phyloP scores from a whole-genome alignment of 2,888 invertebrate species.

The Leucophenga montana region DNA sequence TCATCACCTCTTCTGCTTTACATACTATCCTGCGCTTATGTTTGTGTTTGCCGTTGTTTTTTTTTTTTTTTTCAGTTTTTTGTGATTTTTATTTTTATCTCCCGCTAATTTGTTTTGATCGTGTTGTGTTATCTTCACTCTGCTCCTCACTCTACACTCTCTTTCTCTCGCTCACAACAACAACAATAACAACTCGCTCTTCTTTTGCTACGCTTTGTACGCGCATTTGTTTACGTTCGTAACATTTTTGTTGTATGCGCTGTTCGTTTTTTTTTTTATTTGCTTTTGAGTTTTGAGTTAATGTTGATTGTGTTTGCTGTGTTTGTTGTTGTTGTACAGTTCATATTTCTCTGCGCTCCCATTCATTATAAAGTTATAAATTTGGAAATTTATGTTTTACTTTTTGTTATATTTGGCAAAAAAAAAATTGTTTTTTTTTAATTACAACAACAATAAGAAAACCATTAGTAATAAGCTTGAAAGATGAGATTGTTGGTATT shows the following conservation, averaged over 20 bases:
- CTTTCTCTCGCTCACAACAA: not conserved
- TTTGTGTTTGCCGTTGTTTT: constrained; percentile 20
- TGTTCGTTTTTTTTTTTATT: not conserved
- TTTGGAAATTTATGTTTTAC: not conserved
- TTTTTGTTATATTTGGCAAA: not conserved
- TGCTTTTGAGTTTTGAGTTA: too few species aligned
- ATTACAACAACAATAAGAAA: constrained; percentile 5
- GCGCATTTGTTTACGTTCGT: constrained; percentile 16
- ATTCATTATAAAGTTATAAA: constrained; percentile 14
- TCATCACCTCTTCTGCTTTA: constrained; percentile 27
- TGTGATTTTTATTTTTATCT: constrained; percentile 14
- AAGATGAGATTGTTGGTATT: not conserved
- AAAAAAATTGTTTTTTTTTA: too few species aligned
- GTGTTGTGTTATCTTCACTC: constrained; percentile 43
- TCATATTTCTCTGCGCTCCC: constrained; percentile 12
- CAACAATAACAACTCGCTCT: constrained; percentile 25
- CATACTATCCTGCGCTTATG: constrained; percentile 29
- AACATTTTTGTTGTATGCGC: not conserved
- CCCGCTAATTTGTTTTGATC: constrained; percentile 52
- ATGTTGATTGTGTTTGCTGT: too few species aligned
- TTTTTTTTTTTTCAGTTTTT: not conserved
- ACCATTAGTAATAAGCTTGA: too few species aligned
- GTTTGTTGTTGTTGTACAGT: not conserved
- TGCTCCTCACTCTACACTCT: not conserved
- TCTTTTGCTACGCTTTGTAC: constrained; percentile 22